phyloP scores from a whole-genome alignment of 2,888 invertebrate genomes.

The Nasonovia ribisnigri region DNA sequence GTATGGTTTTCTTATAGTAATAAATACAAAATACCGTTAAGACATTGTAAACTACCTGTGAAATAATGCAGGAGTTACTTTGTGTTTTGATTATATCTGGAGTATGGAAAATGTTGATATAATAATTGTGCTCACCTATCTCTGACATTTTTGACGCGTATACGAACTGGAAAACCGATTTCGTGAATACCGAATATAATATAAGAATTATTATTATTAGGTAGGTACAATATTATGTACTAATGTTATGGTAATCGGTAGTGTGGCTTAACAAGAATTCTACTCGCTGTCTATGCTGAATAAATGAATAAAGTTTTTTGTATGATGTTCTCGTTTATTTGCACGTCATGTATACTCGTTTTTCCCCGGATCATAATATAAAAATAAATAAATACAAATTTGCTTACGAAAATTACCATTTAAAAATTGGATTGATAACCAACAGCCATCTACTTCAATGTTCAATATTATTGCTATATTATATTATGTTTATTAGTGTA shows the following conservation, averaged over 20 bases:
- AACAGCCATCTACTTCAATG: background rate
- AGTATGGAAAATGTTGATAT: background rate
- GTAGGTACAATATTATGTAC: background rate
- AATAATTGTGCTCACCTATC: background rate
- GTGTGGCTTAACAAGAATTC: background rate
- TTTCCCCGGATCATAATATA: background rate
- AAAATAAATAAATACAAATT: background rate
- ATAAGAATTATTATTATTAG: background rate
- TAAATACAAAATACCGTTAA: background rate
- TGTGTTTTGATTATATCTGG: background rate
- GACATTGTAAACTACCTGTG: too few species aligned
- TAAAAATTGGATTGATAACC: background rate
- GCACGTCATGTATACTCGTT: background rate
- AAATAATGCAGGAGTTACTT: background rate
- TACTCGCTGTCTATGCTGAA: background rate
- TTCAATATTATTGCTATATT: background rate
- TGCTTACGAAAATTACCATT: background rate
- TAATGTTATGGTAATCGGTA: slow-evolving; percentile 52
- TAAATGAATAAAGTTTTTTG: slow-evolving; percentile 35
- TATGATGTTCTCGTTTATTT: background rate
- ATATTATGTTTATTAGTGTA: background rate
- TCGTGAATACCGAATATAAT: background rate
- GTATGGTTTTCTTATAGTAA: background rate
- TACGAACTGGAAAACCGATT: background rate
- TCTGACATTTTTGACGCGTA: background rate